These are phyloP conservation scores for Muscicapa adusta DNA, from an alignment of 2,113 vertebrate species.

Conservation along the genomic window DNA sequence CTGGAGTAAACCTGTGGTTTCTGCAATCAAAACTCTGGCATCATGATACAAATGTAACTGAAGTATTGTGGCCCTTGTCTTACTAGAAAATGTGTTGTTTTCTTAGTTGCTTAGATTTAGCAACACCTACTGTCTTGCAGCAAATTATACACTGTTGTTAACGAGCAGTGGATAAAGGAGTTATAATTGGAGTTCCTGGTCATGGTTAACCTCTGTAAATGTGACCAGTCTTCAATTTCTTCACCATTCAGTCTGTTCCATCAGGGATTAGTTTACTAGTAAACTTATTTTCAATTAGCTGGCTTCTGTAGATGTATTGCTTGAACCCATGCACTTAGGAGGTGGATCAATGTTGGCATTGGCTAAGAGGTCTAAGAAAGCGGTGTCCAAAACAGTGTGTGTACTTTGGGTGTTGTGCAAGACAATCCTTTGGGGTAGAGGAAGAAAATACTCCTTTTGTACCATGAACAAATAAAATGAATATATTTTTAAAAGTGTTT, in stretches of 20 bases:
- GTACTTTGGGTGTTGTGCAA: neutral
- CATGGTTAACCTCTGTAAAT: neutral
- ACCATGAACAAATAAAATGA: neutral
- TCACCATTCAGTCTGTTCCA: neutral
- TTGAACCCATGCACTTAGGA: neutral
- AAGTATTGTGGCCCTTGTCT: neutral
- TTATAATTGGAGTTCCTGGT: neutral
- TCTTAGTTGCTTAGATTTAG: neutral
- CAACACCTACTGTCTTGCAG: neutral
- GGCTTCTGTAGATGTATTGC: neutral
- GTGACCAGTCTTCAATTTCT: neutral
- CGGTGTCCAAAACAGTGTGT: fast-evolving
- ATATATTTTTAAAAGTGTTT: neutral
- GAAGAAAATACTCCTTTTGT: neutral
- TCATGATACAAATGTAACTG: neutral
- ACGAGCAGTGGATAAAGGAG: neutral
- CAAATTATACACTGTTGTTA: neutral
- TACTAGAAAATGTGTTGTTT: neutral
- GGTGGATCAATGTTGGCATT: neutral
- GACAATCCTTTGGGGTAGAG: neutral
- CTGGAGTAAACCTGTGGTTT: neutral
- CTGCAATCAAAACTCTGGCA: neutral
- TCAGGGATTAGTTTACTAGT: neutral
- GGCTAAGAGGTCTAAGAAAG: neutral
- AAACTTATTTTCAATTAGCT: neutral